Evolutionary conservation across 2,888 invertebrate species (phyloP), one percentile per base, ranked within the genome.

Genomic region (Rotaria sp.): DNA sequence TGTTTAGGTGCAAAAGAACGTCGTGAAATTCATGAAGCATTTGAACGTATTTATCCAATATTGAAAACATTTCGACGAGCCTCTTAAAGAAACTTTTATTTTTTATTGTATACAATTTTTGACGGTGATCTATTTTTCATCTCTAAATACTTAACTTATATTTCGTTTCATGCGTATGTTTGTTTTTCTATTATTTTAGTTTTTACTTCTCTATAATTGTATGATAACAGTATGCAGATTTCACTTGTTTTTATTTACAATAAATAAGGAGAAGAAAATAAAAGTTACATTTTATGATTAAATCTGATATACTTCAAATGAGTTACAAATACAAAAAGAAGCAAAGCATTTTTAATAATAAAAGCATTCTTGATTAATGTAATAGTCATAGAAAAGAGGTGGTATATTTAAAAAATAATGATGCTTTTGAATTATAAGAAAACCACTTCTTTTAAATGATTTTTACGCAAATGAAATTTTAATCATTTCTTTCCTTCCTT

Each of bases 21-120:
- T 4, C 57, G 85, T 21, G 87, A 87, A 84, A 87, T 87, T 24
- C 59, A 87, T 41, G 85, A 85, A 59, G 85, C 85, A 24, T 87
- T 87, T 48, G 59, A 85, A 38, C 57, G 41, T 35, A 67, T 87
- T 30, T 85, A 84, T 85, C 87, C 87, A 10, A 87, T 87, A 59
- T 84, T 87, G 18, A 85, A 84, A 87, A 41, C 50, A 11, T 87
- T 87, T 35, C 84, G 85, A 30, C 67, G 67, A 67, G 2, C 18
- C 13, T 5, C 15, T 35, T 67, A 18, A 67, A 26, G 3, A 67
- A 5, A 35, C 21, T 38, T 38, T 35, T 7, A 38, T n/a, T 18
- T 18, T 67, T 35, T 18, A 18, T 21, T 67, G 21, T 67, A 15
- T 67, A 67, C 21, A 67, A 67, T 18, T 8, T 21, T 30, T 13